Base-by-base conservation (phyloP, 2,888 invertebrate species). In the Yponomeuta malinellus region DNA sequence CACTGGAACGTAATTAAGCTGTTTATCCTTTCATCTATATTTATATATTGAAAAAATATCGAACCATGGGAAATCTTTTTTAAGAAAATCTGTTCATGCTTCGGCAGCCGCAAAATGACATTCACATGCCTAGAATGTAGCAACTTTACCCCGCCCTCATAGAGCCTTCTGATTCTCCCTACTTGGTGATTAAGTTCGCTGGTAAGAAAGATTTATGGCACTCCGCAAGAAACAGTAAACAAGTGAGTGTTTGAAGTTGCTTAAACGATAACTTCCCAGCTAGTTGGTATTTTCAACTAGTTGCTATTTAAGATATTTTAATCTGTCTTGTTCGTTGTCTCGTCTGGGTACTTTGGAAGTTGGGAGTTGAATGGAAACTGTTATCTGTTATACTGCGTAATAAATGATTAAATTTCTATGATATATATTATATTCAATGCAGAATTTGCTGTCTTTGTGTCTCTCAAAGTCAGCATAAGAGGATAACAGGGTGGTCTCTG, bases 141-240 rank as follows among this genome's bases (percentile, higher is more conserved):
- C 52, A 12, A 59, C 52, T 1, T 3, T 15, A 15, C 12, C 5
- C 15, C 52, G 3, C 12, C 23, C 4, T 59, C 2, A 15, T 59
- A 59, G 15, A 59, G 15, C 15, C 52, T 59, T 59, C 52, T 59
- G 52, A 12, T 15, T 15, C 52, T 15, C 52, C 15, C 52, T 59
- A 15, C 52, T 59, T 59, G 52, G 52, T 59, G 52, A 59, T 59
- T 59, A 59, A 37, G 33, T 70, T 70, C n/a, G 63, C 37, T 23
- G 33, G 86, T 85, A 82, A 85, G 85, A 85, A 87, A 89, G 90
- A 91, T 90, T 89, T 89, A 90, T 90, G 86, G 85, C 84, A 83
- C 72, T 73, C 71, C 70, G 71, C 74, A 85, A 85, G 87, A 84
- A 88, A 84, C 83, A 75, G 72, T 71, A 84, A 88, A 84, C 82